Base-by-base conservation (phyloP, 1,140 invertebrate species). In the Rhyzopertha dominica region DNA sequence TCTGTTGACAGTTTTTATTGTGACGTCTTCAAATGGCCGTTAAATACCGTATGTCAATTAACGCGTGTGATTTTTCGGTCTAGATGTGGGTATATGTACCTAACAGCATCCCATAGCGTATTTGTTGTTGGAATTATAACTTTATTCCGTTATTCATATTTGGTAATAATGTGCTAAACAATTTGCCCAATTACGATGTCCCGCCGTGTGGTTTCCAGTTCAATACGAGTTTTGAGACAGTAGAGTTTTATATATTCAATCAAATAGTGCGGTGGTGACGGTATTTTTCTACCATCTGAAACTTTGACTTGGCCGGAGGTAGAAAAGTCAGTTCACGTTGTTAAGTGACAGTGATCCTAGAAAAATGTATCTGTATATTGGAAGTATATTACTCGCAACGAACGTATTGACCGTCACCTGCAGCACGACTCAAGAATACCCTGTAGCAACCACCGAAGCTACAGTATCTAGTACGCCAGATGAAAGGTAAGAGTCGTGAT, bases 121-220 rank as follows among this genome's bases (percentile, higher is more conserved):
- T 63, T 63, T 63, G 49, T 49, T 31, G 51, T 47, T 52, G 29
- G 49, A 59, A 61, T 61, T 61, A 63, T 59, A 43, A 51, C 45
- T 40, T 50, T 45, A 45, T 49, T 56, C 61, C 61, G 61, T 62
- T 59, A 59, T 40, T 39, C 38, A 52, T 47, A 59, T 53, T 43
- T 49, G 14, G 40, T 45, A 45, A 38, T 38, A 37, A 51, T 43
- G 47, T 53, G 54, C 52, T 55, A 59, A 58, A 52, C 53, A 41
- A 53, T 29, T 57, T 44, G 49, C 47, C 41, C 39, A 31, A 49
- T 47, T 39, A 36, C 18, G 26, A 43, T 34, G 36, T 32, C 38
- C 30, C 22, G 18, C 36, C 37, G 31, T 29, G 37, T 29, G 25
- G 31, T 31, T n/a, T n/a, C n/a, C 34, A 47, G 37, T 47, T 19